Conservation (phyloP, 2,113 vertebrate genomes). For the Grantiella picta region DNA sequence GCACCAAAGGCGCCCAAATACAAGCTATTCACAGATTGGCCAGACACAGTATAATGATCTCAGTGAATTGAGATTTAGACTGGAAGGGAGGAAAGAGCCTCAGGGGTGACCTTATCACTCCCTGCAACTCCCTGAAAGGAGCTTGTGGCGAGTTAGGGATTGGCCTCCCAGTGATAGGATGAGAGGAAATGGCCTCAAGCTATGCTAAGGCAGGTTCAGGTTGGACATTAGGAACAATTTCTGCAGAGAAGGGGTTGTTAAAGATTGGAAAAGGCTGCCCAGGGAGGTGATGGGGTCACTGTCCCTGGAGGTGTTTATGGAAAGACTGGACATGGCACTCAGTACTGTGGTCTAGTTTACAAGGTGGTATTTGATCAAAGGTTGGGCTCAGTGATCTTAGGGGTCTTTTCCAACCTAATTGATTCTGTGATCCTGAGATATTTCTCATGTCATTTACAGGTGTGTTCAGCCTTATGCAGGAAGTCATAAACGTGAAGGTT, state of each 20-base stretch:
- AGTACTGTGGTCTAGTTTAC: not conserved
- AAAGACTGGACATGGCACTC: not conserved
- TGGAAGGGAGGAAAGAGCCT: not conserved
- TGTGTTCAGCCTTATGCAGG: not conserved
- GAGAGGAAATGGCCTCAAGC: not conserved
- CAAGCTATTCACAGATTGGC: not conserved
- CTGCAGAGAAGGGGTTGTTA: not conserved
- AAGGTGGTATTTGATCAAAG: not conserved
- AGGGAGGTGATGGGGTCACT: not conserved
- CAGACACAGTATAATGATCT: not conserved
- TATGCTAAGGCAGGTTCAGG: not conserved
- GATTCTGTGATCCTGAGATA: not conserved
- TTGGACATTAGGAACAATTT: not conserved
- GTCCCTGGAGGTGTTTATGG: not conserved
- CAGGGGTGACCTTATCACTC: not conserved
- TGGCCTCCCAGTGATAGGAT: not conserved
- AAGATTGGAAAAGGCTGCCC: not conserved
- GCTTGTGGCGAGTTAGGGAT: not conserved
- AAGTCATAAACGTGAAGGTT: rapidly evolving
- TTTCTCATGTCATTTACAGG: not conserved
- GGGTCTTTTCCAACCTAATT: not conserved
- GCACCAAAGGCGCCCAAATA: rapidly evolving
- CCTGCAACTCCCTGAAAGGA: not conserved
- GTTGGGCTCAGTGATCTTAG: not conserved
- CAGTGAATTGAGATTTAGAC: not conserved